Percentiles rank a stretch among this genome's conserved stretches.
phyloP scores from a whole-genome alignment of 1,140 invertebrate species.

The Drosophila novamexicana region DNA sequence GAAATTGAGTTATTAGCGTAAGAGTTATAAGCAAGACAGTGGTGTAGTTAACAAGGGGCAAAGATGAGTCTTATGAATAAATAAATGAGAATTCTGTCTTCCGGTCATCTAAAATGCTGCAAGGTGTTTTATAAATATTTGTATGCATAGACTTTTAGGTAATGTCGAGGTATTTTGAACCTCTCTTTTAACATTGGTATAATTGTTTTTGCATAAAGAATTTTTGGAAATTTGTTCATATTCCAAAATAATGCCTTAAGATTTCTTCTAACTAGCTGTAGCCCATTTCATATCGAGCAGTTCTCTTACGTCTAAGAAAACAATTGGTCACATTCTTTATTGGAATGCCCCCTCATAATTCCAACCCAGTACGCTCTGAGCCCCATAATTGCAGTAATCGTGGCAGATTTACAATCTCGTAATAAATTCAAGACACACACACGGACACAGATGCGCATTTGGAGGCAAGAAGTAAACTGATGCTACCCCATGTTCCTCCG shows the following conservation, averaged over 20 bases:
- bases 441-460: slow-evolving; percentile 45
- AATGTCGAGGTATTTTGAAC: no score
- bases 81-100: no score
- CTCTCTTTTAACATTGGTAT: no score
- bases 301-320: neutral
- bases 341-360: neutral
- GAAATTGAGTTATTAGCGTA: slow-evolving; percentile 67
- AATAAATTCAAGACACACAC: slow-evolving; percentile 56
- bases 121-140: no score
- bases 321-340: neutral
- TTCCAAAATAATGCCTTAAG: neutral
- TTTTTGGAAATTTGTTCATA: no score
- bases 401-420: slow-evolving; percentile 67
- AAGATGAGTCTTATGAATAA: no score
- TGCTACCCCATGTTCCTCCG: neutral
- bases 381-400: slow-evolving; percentile 72
- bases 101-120: no score
- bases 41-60: slow-evolving; percentile 6
- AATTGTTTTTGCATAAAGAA: no score
- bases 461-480: slow-evolving; percentile 41
- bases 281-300: neutral
- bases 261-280: neutral
- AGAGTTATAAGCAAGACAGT: slow-evolving; percentile 13
- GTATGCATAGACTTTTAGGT: no score
- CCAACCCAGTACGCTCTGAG: slow-evolving; percentile 11